Percentiles rank a stretch among this genome's conserved stretches.
Evolutionary conservation across 2,797 vertebrate genomes (phyloP).

Genomic region (Chiroxiphia lanceolata): DNA sequence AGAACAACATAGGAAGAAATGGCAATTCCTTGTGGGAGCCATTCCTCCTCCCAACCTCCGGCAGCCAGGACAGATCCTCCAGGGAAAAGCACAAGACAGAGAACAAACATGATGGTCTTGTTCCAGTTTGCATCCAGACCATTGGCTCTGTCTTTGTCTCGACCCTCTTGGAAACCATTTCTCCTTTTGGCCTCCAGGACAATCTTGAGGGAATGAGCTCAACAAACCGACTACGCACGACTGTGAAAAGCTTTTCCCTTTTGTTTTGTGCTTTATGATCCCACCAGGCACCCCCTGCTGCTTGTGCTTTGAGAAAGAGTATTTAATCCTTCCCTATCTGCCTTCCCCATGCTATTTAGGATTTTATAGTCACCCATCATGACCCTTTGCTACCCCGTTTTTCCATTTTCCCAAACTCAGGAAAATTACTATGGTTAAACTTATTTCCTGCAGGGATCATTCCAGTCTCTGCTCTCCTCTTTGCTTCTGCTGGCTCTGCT

Average conservation of each 20-base stretch:
- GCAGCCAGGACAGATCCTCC: neutral
- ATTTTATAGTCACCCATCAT: neutral
- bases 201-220: slow-evolving; percentile 17
- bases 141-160: neutral
- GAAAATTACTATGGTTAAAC: neutral
- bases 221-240: neutral
- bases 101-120: neutral
- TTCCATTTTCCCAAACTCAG: neutral
- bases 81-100: neutral
- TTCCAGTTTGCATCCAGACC: neutral
- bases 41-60: neutral
- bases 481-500: neutral
- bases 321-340: neutral
- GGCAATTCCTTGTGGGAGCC: rapidly evolving
- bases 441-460: neutral
- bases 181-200: neutral
- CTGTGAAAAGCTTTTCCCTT: neutral
- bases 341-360: neutral
- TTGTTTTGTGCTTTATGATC: neutral
- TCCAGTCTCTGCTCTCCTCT: neutral
- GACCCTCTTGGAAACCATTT: neutral
- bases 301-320: slow-evolving; percentile 49
- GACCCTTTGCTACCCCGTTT: neutral
- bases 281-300: slow-evolving; percentile 24
- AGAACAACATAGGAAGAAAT: neutral